phyloP scores from a whole-genome alignment of 2,113 vertebrate genomes.

The Dromaius novaehollandiae region DNA sequence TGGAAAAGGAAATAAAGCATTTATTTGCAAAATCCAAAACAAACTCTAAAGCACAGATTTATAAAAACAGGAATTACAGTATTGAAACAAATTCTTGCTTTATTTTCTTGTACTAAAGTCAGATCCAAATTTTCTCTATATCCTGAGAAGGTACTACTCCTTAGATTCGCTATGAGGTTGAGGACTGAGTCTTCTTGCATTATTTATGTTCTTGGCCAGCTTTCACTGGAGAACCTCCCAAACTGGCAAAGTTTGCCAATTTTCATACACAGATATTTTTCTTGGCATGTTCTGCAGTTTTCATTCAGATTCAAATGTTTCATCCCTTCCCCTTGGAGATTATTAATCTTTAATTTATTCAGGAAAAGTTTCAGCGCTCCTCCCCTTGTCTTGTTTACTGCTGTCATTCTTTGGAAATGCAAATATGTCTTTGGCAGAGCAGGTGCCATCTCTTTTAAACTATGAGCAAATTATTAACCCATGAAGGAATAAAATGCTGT shows the following conservation, averaged over 20 bases:
- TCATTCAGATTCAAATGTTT: conserved; percentile 60
- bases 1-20: background rate
- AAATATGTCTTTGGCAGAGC: conserved; percentile 45
- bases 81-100: background rate
- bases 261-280: background rate
- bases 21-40: background rate
- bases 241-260: conserved; percentile 21
- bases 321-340: background rate
- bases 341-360: conserved; percentile 58
- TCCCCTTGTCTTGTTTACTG: conserved; percentile 46
- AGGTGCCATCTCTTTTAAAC: conserved; percentile 44
- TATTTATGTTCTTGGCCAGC: background rate
- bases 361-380: conserved; percentile 40
- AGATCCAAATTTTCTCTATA: background rate
- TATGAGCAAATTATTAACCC: conserved; percentile 4
- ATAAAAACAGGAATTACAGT: background rate
- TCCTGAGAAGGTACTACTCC: background rate
- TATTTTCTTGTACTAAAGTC: background rate
- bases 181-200: background rate
- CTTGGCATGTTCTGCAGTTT: conserved; percentile 33
- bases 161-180: background rate
- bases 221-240: conserved; percentile 1
- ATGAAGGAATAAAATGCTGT: background rate
- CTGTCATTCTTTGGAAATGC: conserved; percentile 60
- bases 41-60: background rate